Base-by-base conservation (phyloP, 53 echinoderm and acorn worm species). In the Luidia sarsii region DNA sequence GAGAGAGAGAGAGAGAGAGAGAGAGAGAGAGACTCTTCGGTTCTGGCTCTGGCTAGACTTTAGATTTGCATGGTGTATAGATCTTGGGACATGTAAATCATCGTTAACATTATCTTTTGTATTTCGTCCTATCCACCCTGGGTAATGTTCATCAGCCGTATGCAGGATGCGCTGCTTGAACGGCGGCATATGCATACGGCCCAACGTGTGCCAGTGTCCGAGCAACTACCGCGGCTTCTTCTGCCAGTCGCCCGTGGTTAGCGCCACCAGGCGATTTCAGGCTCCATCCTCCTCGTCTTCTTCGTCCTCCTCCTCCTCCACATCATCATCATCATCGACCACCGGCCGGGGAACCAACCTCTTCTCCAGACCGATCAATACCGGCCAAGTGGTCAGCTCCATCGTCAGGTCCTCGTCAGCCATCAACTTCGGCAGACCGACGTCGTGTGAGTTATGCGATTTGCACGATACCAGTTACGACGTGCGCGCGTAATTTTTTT, bases 181-280 rank as follows among this genome's bases (percentile, higher is more conserved):
- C 38, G 82, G 87, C 13, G 87, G 87, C 29, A 24, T 71, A 7
- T 87, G 87, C 63, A 64, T 87, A 33, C 72, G 81, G 28, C 87
- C 87, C 25, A 72, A 71, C 48, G 70, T 69, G 19, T 87, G 87
- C 52, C 57, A 36, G 6, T 87, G 87, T 32, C 41, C 28, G 53
- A 5, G 36, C 19, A 82, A 82, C 39, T 87, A 46, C 62, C 55
- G 28, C 1, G 87, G 87, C 0, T 79, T 35, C 7, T 75, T 34
- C 39, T 86, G 86, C 79, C 57, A 86, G 68, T 77, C 33, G 45
- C 59, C 39, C 3, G 28, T 59, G 31, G 61, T 77, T 18, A 77
- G 77, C 21, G 45, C 77, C 3, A 39, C 68, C 27, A 41, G 34
- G 2, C 59, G 77, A 25, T 77, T 60, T 61, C 31, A 35, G 8